Percentiles rank a stretch among this genome's conserved stretches.
Evolutionary conservation across 2,797 vertebrate genomes (phyloP).

Genomic region (Acanthis flammea): DNA sequence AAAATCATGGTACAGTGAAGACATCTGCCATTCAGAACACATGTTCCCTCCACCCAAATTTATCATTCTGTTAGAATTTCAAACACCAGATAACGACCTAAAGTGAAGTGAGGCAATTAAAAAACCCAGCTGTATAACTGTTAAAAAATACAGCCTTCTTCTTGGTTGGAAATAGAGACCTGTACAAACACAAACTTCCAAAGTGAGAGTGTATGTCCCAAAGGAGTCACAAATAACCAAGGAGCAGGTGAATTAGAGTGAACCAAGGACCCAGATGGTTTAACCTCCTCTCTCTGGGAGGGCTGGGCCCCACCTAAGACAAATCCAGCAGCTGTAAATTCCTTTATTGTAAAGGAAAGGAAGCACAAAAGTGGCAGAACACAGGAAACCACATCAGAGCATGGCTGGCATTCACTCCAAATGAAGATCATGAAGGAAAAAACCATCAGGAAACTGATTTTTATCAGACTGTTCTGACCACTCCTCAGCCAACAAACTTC

Average conservation of each 20-base stretch:
- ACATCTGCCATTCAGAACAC: neutral
- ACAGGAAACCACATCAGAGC: accelerated
- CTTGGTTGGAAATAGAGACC: neutral
- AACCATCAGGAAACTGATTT: neutral
- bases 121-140: neutral
- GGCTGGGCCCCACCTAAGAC: neutral
- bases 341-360: neutral
- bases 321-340: neutral
- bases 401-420: accelerated
- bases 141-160: neutral
- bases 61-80: neutral
- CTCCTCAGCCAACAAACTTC: neutral
- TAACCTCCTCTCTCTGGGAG: neutral
- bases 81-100: neutral
- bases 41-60: neutral
- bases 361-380: neutral
- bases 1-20: neutral
- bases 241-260: neutral
- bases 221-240: neutral
- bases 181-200: neutral
- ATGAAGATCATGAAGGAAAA: neutral
- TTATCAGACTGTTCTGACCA: neutral
- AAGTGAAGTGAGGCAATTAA: neutral
- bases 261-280: neutral
- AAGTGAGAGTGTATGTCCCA: neutral